phyloP scores from a whole-genome alignment of 2,113 vertebrate species.

The Chionis minor region DNA sequence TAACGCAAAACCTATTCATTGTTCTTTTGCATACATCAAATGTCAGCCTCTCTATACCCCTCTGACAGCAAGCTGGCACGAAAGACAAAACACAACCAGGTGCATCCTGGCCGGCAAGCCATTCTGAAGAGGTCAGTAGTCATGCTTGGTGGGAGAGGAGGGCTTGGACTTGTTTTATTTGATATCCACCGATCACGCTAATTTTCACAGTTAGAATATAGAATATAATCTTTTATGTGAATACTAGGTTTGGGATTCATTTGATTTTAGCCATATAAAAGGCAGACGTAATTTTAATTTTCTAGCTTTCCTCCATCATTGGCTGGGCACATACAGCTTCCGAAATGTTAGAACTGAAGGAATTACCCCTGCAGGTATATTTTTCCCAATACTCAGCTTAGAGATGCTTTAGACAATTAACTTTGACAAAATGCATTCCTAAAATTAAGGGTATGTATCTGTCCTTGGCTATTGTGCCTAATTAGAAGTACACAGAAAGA shows the following conservation, averaged over 20 bases:
- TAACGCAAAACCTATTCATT: neutral
- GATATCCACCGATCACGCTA: no score
- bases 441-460: neutral
- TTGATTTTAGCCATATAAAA: neutral
- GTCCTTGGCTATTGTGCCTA: neutral
- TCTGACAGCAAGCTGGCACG: neutral
- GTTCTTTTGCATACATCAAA: neutral
- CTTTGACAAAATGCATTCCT: neutral
- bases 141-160: neutral
- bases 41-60: neutral
- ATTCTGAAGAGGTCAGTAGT: neutral
- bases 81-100: neutral
- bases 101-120: neutral
- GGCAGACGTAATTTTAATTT: neutral
- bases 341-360: neutral
- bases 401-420: neutral
- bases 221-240: neutral
- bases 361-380: neutral
- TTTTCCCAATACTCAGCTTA: neutral
- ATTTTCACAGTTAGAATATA: neutral
- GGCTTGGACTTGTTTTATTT: neutral
- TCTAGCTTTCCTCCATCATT: neutral
- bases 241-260: neutral
- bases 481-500: neutral
- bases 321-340: rapidly evolving